Conservation (phyloP, 2,113 vertebrate species). For the Nycticebus coucang region DNA sequence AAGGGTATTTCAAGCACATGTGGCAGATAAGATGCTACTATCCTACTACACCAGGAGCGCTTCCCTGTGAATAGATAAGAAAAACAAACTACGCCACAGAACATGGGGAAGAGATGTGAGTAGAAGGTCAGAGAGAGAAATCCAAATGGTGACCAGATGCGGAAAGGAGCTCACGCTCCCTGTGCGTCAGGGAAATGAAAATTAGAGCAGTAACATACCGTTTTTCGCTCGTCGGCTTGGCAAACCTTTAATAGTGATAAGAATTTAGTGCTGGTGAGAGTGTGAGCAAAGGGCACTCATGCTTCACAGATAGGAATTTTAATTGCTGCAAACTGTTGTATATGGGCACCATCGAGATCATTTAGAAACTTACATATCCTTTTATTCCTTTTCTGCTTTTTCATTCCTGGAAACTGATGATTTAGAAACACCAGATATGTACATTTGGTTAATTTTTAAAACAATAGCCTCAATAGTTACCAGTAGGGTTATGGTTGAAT, state of each 20-base stretch:
- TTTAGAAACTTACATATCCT: neutral
- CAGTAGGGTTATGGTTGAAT: neutral
- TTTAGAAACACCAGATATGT: neutral
- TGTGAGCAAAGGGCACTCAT: fast-evolving
- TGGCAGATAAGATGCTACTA: neutral
- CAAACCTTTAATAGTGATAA: neutral
- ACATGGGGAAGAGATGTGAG: neutral
- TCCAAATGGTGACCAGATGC: neutral
- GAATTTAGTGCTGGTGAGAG: neutral
- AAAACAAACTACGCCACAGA: neutral
- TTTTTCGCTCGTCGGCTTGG: neutral
- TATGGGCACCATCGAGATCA: neutral
- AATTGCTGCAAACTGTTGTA: neutral
- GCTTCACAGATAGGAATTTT: neutral
- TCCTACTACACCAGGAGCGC: neutral
- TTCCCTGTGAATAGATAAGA: neutral
- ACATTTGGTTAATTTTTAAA: neutral
- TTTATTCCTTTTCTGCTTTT: neutral
- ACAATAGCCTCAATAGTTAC: neutral
- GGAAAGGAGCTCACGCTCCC: neutral
- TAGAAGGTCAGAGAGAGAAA: neutral
- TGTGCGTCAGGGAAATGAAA: neutral
- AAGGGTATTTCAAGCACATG: neutral
- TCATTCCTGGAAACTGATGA: neutral
- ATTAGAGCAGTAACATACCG: neutral